Evolutionary conservation across 2,797 vertebrate species (phyloP).

Genomic region (Channallabes apus): DNA sequence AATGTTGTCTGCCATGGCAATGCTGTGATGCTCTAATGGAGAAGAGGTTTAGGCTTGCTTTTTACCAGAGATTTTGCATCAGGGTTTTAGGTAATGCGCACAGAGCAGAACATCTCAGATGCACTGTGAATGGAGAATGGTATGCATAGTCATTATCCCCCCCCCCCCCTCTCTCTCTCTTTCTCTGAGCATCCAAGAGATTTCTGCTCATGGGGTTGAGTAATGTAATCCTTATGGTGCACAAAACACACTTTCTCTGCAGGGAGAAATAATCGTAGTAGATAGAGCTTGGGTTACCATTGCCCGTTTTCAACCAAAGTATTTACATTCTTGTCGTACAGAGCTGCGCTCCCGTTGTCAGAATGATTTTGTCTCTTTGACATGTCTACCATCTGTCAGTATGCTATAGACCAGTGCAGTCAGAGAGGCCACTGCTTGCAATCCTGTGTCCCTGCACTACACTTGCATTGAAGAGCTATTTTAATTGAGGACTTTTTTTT

Average conservation of each 20-base stretch:
- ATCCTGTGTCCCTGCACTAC: conserved; percentile 65
- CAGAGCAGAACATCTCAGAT: conserved; percentile 7
- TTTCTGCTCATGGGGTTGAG: conserved; percentile 24
- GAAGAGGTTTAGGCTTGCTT: background rate
- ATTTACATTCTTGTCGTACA: conserved; percentile 23
- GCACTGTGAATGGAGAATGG: conserved; percentile 16
- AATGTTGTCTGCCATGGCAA: conserved; percentile 46
- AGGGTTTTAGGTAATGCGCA: conserved; percentile 23
- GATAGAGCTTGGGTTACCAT: conserved; percentile 27
- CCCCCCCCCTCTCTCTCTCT: background rate
- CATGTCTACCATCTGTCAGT: conserved; percentile 30
- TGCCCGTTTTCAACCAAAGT: conserved; percentile 4
- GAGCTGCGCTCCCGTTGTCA: conserved; percentile 13
- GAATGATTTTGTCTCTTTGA: conserved; percentile 12
- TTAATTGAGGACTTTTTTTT: conserved; percentile 74
- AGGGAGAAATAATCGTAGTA: conserved; percentile 9
- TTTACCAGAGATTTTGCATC: background rate
- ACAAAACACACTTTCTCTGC: conserved; percentile 16
- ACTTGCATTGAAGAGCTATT: conserved; percentile 71
- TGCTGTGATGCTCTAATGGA: conserved; percentile 39
- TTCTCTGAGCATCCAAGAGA: conserved; percentile 45
- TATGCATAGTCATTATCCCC: conserved; percentile 35
- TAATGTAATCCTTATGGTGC: conserved; percentile 44
- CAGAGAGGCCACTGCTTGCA: conserved; percentile 56
- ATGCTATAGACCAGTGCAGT: conserved; percentile 47